A percentile compares a stretch with the other conserved stretches of the same genome.
phyloP scores from a whole-genome alignment of 1,140 invertebrate genomes.

The Amphibalanus amphitrite region DNA sequence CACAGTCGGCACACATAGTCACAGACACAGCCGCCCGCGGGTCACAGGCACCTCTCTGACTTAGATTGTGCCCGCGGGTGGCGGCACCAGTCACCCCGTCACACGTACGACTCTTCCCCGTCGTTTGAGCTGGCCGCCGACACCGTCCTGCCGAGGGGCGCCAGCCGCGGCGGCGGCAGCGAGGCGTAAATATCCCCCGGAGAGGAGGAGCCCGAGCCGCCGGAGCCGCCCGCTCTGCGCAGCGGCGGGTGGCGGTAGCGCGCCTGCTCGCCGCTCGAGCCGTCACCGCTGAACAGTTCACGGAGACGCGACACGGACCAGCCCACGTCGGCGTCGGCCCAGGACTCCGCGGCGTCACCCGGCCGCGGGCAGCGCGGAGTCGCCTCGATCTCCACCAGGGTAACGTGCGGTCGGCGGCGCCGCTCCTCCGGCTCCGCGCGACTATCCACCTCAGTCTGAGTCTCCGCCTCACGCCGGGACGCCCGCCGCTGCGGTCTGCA shows the following conservation, averaged over 20 bases:
- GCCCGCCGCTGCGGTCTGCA: background rate
- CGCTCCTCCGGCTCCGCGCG: too few relatives aligned
- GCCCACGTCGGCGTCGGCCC: slow-evolving; percentile 22
- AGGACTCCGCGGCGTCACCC: slow-evolving; percentile 18
- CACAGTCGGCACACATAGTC: too few relatives aligned
- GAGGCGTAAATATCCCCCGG: too few relatives aligned
- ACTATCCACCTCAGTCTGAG: background rate
- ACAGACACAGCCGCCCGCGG: too few relatives aligned
- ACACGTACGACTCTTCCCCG: slow-evolving; percentile 23
- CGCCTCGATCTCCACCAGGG: slow-evolving; percentile 10
- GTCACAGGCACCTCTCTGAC: too few relatives aligned
- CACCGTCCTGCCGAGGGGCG: slow-evolving; percentile 16
- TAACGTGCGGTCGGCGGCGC: slow-evolving; percentile 4
- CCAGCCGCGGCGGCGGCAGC: slow-evolving; percentile 14
- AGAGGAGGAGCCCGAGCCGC: background rate
- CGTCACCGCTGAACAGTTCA: slow-evolving; percentile 23
- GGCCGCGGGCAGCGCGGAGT: slow-evolving; percentile 16
- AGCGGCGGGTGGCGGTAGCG: slow-evolving; percentile 21
- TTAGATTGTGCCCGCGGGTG: too few relatives aligned
- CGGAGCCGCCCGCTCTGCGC: slow-evolving; percentile 18
- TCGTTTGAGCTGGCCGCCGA: slow-evolving; percentile 14
- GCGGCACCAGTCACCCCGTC: background rate
- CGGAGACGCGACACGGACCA: slow-evolving; percentile 28
- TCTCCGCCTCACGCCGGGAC: background rate
- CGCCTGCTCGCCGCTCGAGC: slow-evolving; percentile 17